Conservation (phyloP, 2,113 vertebrate species). For the Crypturellus undulatus region DNA sequence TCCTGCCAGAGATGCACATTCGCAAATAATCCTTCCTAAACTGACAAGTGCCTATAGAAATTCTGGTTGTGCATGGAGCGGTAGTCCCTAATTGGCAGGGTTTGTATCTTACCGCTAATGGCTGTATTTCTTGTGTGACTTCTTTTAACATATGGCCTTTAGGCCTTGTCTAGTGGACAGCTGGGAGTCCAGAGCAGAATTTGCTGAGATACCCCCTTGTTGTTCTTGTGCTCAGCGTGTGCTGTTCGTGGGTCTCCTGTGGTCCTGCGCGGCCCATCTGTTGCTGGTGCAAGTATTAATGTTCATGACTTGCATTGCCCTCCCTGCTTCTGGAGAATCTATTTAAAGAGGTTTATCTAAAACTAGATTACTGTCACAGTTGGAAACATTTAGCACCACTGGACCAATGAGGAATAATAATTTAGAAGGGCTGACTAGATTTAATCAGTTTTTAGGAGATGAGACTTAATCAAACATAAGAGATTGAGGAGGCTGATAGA, state of each 20-base stretch:
- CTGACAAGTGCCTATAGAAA: rapidly evolving
- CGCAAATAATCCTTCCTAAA: neutral
- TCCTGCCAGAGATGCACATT: neutral
- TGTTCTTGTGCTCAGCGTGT: neutral
- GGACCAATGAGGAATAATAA: slow-evolving; percentile 33
- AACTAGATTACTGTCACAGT: slow-evolving; percentile 60
- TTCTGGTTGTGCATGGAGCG: neutral
- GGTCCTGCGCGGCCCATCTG: neutral
- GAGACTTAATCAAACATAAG: slow-evolving; percentile 43
- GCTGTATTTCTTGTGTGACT: neutral
- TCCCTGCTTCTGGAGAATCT: slow-evolving; percentile 15
- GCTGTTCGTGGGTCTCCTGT: neutral
- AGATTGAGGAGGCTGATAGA: slow-evolving; percentile 10
- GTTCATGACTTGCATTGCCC: neutral
- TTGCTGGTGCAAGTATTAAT: neutral
- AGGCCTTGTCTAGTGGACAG: neutral
- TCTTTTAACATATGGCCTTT: neutral
- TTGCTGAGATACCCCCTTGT: neutral
- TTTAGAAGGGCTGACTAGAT: slow-evolving; percentile 20
- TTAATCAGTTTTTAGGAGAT: slow-evolving; percentile 52
- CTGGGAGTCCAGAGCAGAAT: neutral
- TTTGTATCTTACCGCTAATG: rapidly evolving
- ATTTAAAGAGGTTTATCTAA: slow-evolving; percentile 51
- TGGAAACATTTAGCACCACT: slow-evolving; percentile 35
- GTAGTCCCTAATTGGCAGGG: neutral